Evolutionary conservation across 2,797 vertebrate species (phyloP).

Genomic region (Picus viridis): DNA sequence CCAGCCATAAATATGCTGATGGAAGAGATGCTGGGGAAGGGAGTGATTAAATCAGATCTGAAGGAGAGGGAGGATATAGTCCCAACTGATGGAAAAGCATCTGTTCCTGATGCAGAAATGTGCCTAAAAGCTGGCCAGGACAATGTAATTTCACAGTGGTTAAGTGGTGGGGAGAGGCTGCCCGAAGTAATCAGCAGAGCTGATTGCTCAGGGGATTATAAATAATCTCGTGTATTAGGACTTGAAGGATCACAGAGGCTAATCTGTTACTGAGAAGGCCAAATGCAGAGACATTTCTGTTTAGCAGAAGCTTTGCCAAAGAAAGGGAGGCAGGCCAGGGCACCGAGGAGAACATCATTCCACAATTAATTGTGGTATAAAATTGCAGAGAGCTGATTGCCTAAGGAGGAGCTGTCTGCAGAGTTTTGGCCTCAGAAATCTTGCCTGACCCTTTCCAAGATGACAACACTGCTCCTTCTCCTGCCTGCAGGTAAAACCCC

Average conservation of each 20-base stretch:
- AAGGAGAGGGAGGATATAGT: neutral
- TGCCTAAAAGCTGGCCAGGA: neutral
- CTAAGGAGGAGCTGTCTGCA: neutral
- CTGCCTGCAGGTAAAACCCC: neutral
- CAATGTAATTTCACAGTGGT: neutral
- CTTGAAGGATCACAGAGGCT: slow-evolving; percentile 27
- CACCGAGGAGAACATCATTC: neutral
- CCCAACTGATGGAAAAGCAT: neutral
- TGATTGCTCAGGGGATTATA: neutral
- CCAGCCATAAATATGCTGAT: neutral
- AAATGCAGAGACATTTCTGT: slow-evolving; percentile 29
- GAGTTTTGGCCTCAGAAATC: neutral
- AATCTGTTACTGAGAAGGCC: slow-evolving; percentile 53
- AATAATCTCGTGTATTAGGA: slow-evolving; percentile 29
- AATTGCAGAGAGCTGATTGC: neutral
- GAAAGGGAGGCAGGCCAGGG: neutral
- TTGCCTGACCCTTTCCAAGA: accelerated
- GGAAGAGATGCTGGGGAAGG: neutral
- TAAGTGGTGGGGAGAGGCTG: neutral
- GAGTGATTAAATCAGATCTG: neutral
- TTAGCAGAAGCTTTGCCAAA: neutral
- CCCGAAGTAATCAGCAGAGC: neutral
- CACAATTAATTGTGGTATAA: neutral
- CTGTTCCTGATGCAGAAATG: neutral
- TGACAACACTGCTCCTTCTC: neutral